Base-by-base conservation (phyloP, 2,797 vertebrate genomes). In the Sebastes itinus region DNA sequence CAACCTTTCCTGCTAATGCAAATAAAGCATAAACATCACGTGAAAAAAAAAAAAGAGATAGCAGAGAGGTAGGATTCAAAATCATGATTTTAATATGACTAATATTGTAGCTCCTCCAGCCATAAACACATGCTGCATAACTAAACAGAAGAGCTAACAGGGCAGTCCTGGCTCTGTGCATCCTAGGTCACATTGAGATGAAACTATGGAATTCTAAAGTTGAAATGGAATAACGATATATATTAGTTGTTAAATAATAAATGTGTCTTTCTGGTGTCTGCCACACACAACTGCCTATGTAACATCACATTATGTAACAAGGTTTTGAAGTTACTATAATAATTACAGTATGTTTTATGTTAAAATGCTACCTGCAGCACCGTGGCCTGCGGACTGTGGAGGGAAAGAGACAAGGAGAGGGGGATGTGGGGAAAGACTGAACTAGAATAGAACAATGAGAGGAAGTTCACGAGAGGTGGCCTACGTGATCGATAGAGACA, bases 401-500 rank as follows among this genome's bases (percentile, higher is more conserved):
- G 23, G n/a, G 6, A 11, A 75, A 56, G 2, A 18, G 2, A 54
- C 18, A 5, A 65, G 12, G 35, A 25, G 13, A 54, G 28, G 49
- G 10, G 38, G n/a, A 65, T 20, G 27, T 7, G 32, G n/a, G 42
- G 38, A 63, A 71, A 33, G 2, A 62, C 49, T 2, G n/a, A 33
- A 71, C 54, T 18, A 73, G 25, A 86, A 80, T 60, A 78, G 72
- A 75, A 66, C 64, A 64, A 72, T n/a, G 0, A 60, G 54, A 74
- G 60, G 75, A 85, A 62, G 74, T 1, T 2, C 8, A 49, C 7
- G 7, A 32, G 63, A 82, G 28, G 61, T 59, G 25, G 55, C 16
- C 65, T 27, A 28, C 11, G 70, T 67, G 33, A 88, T 89, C 46
- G 49, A 89, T 83, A 38, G 27, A 65, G 62, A 58, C 67, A 71